Evolutionary conservation across 2,888 invertebrate species (phyloP).

Genomic region (Eilema griseolum): DNA sequence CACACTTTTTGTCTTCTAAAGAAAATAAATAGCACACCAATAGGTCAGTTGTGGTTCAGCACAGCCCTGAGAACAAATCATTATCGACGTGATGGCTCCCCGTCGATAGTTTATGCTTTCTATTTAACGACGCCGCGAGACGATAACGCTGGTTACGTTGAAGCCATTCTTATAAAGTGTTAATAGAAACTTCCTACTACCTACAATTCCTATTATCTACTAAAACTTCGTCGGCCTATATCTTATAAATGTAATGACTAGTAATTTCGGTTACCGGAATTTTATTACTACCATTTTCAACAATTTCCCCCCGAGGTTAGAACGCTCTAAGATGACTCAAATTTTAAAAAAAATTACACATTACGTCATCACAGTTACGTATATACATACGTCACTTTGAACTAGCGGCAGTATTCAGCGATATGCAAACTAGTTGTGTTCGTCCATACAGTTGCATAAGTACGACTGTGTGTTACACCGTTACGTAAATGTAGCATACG

Average conservation of each 20-base stretch:
- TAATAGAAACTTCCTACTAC: no score
- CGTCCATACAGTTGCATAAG: conserved; percentile 47
- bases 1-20: no score
- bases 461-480: conserved; percentile 36
- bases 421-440: conserved; percentile 58
- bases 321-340: background rate
- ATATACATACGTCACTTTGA: conserved; percentile 24
- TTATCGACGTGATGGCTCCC: conserved; percentile 55
- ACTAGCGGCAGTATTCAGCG: conserved; percentile 42
- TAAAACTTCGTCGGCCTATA: no score
- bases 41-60: conserved; percentile 11
- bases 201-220: no score
- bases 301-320: background rate
- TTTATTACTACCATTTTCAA: no score
- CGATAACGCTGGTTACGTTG: background rate
- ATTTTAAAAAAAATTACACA: background rate
- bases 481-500: no score
- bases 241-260: no score
- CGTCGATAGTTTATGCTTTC: conserved; percentile 57
- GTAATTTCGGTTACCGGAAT: no score
- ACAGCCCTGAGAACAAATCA: conserved; percentile 58
- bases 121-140: conserved; percentile 46
- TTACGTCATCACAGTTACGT: background rate
- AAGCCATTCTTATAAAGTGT: background rate
- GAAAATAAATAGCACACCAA: background rate